Base-by-base conservation (phyloP, 2,113 vertebrate genomes). In the Psittacula cyanocephala region DNA sequence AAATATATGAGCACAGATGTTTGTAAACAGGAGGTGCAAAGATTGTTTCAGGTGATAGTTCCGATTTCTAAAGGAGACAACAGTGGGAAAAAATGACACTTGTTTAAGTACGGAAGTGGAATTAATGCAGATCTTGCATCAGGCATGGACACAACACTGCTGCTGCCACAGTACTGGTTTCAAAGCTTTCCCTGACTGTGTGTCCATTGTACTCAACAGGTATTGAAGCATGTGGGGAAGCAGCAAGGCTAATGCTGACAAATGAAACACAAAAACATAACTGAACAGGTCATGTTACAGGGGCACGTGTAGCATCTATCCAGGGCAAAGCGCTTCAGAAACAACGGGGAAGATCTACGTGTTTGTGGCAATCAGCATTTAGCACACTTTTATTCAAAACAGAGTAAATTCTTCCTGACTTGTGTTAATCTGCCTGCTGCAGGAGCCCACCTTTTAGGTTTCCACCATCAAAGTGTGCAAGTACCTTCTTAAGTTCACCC, bases 271-370 rank as follows among this genome's bases (percentile, higher is more conserved):
- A 49, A 43, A 57, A 57, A 0, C 14, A 9, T 18, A 20, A 31
- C 2, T 37, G 50, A 70, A 37, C 18, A 59, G 47, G 6, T 63
- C 33, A 4, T 3, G n/a, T 23, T 60, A 35, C 57, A 79, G 41
- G 6, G 35, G 43, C 33, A 89, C 33, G 20, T 12, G 37, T 13
- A 84, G 43, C 55, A 69, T 43, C 4, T 55, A 39, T 39, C 5
- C 39, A 46, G 53, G 53, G 9, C 47, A 72, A 64, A 69, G 74
- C 7, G 24, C n/a, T 85, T 27, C 41, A 39, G 23, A 60, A 28
- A 35, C 39, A 76, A 3, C 0, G 27, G 10, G 5, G 10, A 9
- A 25, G 12, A 63, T 79, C 52, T 37, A 23, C 1, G 1, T 60
- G 18, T 65, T 79, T 65, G 35, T 27, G 55, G 44, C 39, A 69